Evolutionary conservation across 2,797 vertebrate genomes (phyloP).

Genomic region (Malurus splendens): DNA sequence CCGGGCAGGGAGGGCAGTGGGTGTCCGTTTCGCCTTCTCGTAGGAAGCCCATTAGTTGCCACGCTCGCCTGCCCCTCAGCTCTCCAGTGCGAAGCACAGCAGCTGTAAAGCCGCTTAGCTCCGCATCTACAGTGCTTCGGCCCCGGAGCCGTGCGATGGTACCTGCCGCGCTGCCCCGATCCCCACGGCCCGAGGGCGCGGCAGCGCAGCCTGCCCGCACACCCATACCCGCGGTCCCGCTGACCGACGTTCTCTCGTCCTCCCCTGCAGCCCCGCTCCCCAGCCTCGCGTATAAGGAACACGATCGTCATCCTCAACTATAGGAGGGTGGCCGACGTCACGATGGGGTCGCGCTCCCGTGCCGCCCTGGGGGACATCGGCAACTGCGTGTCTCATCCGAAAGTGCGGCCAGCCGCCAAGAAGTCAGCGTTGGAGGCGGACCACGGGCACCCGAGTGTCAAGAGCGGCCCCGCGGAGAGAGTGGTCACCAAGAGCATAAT

Average conservation of each 20-base stretch:
- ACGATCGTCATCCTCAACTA: fast-evolving
- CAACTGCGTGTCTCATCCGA: constrained; percentile 53
- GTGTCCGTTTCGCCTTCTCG: background rate
- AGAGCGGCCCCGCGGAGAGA: fast-evolving
- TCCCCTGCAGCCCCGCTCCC: constrained; percentile 51
- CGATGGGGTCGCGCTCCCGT: constrained; percentile 59
- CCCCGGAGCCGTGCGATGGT: too few species aligned
- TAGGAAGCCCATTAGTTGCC: background rate
- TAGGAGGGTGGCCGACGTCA: constrained; percentile 10
- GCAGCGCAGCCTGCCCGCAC: background rate
- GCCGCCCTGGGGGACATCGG: constrained; percentile 79
- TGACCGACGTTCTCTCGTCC: background rate
- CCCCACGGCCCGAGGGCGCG: too few species aligned
- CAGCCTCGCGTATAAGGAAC: too few species aligned
- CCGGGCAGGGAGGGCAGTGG: background rate
- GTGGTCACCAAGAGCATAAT: fast-evolving
- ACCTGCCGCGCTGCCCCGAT: fast-evolving
- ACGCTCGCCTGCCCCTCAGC: background rate
- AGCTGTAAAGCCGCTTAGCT: background rate
- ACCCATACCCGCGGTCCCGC: background rate
- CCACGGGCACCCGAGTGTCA: fast-evolving
- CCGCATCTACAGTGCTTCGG: too few species aligned
- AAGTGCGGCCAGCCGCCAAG: constrained; percentile 31
- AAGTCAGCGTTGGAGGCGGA: constrained; percentile 24
- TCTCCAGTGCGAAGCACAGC: fast-evolving